A percentile compares a stretch with the other conserved stretches of the same genome.
phyloP scores from a whole-genome alignment of 2,797 vertebrate species.

The Coregonus sp. region DNA sequence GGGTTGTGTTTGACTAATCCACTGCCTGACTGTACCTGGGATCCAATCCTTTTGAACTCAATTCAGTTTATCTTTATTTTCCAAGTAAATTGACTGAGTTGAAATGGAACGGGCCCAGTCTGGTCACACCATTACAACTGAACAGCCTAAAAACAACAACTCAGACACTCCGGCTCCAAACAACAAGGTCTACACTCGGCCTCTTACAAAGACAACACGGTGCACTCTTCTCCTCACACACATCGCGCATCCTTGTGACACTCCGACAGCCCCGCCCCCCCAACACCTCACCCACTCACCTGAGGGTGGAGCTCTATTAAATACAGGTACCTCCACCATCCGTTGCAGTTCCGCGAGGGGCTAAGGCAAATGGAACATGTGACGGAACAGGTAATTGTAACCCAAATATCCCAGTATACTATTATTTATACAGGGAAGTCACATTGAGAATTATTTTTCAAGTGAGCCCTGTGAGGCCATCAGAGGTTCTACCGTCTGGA shows the following conservation, averaged over 20 bases:
- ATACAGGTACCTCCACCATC: slow-evolving; percentile 77
- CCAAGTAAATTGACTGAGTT: background rate
- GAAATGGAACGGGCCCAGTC: background rate
- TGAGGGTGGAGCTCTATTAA: slow-evolving; percentile 76
- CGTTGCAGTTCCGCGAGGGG: slow-evolving; percentile 78
- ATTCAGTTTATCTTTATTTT: background rate
- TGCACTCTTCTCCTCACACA: slow-evolving; percentile 32
- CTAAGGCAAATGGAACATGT: slow-evolving; percentile 78
- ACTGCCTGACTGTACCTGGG: slow-evolving; percentile 34
- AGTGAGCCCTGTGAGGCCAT: slow-evolving; percentile 15
- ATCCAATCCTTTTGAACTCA: slow-evolving; percentile 43
- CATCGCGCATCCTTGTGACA: slow-evolving; percentile 3
- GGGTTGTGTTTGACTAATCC: background rate
- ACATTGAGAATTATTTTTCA: too few relatives aligned
- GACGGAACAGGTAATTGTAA: slow-evolving; percentile 71
- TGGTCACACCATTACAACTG: background rate
- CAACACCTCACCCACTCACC: slow-evolving; percentile 73
- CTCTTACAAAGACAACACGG: slow-evolving; percentile 61
- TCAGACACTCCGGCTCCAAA: slow-evolving; percentile 4
- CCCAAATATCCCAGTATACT: background rate
- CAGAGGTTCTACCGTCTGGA: background rate
- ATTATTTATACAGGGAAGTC: background rate
- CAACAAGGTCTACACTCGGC: slow-evolving; percentile 34
- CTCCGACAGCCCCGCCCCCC: slow-evolving; percentile 38
- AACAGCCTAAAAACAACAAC: slow-evolving; percentile 9